Percentiles rank a stretch among this genome's conserved stretches.
Evolutionary conservation across 2,797 vertebrate genomes (phyloP).

Genomic region (Malacoraja senta): DNA sequence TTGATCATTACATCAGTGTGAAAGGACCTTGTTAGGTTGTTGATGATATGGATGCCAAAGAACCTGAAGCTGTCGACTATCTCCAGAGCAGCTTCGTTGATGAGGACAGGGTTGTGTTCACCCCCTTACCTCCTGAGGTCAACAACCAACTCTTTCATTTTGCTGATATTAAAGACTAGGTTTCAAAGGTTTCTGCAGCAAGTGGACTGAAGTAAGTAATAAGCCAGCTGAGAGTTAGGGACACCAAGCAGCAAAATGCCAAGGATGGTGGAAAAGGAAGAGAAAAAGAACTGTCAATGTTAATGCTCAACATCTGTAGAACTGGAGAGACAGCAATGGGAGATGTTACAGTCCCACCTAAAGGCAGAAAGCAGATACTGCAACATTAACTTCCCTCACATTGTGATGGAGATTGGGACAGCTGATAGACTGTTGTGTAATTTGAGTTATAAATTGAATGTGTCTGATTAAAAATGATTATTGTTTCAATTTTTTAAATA

Average conservation of each 20-base stretch:
- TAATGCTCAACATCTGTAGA: background rate
- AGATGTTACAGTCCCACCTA: slow-evolving; percentile 19
- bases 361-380: background rate
- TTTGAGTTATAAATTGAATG: background rate
- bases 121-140: too few relatives aligned
- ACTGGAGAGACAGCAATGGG: background rate
- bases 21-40: too few relatives aligned
- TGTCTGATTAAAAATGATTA: background rate
- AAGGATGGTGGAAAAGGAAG: background rate
- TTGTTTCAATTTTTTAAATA: background rate
- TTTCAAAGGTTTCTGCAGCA: background rate
- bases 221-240: background rate
- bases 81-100: too few relatives aligned
- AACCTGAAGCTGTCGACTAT: too few relatives aligned
- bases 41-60: too few relatives aligned
- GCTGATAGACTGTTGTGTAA: background rate
- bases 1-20: too few relatives aligned
- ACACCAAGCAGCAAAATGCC: background rate
- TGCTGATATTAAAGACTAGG: too few relatives aligned
- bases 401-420: background rate
- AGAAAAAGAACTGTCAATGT: background rate
- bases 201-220: background rate
- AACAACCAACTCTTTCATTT: too few relatives aligned
- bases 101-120: too few relatives aligned
- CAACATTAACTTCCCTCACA: background rate